Base-by-base conservation (phyloP, 2,797 vertebrate genomes). In the Lacerta bilineata region DNA sequence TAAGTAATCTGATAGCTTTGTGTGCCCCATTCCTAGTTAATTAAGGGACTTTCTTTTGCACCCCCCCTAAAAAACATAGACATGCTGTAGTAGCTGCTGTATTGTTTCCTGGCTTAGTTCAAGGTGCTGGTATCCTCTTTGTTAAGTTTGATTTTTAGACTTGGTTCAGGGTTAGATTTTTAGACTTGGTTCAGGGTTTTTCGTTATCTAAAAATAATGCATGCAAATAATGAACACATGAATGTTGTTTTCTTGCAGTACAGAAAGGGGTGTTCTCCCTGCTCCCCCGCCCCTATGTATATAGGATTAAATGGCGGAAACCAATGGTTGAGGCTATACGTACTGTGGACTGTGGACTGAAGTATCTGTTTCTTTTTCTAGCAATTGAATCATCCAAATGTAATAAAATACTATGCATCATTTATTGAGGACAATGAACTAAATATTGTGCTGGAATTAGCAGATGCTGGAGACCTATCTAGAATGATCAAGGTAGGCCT, bases 301-400 rank as follows among this genome's bases (percentile, higher is more conserved):
- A n/a, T 84, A 4, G 5, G n/a, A 25, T 91, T 94, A 86, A 25
- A 80, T 88, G 39, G 13, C 1, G 50, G 50, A 55, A 55, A 55
- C 50, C 50, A 55, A 55, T 55, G 4, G 50, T 55, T 55, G 50
- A 15, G 50, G 50, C 50, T 55, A 55, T 55, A 55, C 3, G 11
- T 55, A 55, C 50, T 55, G 50, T 59, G 1, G 0, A 55, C 50
- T 55, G 50, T 59, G 1, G 0, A 13, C 27, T 93, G 87, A 94
- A 91, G 75, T 90, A 10, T 66, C 3, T 86, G 4, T 93, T 92
- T 95, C 39, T 88, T 92, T 94, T 93, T 36, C 92, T 97, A 99
- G 99, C 99, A 99, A 99, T 94, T 99, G 96, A 99, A 99, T 95
- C 99, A 99, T 93, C 98, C 99, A 92, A 99, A 99, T 96, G 99